Conservation (phyloP, 2,797 vertebrate species). For the Sebastes minor region DNA sequence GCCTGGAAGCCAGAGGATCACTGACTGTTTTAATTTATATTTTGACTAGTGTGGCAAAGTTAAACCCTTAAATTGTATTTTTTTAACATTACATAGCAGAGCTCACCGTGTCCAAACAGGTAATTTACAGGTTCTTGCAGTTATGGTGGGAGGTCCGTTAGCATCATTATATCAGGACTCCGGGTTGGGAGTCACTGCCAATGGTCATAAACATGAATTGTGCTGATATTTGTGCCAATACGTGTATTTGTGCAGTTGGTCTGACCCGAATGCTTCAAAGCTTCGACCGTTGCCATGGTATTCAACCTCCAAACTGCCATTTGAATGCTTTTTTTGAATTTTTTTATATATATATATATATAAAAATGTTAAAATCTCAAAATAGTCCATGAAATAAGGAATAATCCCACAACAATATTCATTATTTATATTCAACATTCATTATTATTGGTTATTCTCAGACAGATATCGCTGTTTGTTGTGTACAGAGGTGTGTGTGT, state of each 20-base stretch:
- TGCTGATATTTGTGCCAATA: neutral
- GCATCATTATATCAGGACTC: neutral
- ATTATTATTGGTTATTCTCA: no score
- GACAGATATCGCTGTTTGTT: no score
- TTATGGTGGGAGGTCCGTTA: neutral
- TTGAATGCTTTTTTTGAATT: rapidly evolving
- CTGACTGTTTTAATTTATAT: neutral
- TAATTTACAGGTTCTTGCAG: neutral
- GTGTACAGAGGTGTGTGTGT: no score
- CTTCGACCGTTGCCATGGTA: no score
- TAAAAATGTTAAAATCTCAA: no score
- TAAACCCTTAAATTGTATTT: neutral
- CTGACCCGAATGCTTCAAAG: no score
- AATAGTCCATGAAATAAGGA: no score
- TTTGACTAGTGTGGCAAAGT: neutral
- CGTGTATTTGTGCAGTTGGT: neutral
- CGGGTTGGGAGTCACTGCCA: neutral
- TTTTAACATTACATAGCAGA: neutral
- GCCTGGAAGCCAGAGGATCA: neutral
- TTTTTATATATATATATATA: no score
- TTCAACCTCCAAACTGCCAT: no score
- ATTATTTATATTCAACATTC: no score
- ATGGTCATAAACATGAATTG: neutral
- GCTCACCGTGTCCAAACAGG: neutral
- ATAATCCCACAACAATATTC: no score